Evolutionary conservation across 2,888 invertebrate species (phyloP).

Genomic region (Sipunculus nudus): DNA sequence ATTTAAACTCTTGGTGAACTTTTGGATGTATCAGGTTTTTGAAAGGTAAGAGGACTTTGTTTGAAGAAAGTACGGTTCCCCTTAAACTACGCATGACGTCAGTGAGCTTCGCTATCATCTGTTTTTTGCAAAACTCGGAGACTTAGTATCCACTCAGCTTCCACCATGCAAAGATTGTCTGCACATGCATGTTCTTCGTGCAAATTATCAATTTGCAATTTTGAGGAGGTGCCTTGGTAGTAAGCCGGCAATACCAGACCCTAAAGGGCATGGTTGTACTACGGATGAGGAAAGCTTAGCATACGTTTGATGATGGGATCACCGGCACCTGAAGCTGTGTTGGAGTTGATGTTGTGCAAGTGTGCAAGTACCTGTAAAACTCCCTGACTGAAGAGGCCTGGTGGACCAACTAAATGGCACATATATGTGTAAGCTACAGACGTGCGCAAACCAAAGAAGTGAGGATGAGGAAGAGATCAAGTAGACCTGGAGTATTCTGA

Average conservation of each 20-base stretch:
- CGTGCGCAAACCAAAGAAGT: no score
- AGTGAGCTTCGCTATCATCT: conserved; percentile 3
- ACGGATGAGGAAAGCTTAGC: neutral
- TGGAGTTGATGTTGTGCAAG: no score
- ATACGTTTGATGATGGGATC: neutral
- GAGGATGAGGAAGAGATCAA: no score
- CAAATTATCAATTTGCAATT: neutral
- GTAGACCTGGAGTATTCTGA: no score
- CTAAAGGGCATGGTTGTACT: neutral
- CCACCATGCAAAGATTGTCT: no score
- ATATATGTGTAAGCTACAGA: no score
- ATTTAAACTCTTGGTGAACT: no score
- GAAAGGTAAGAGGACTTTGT: neutral
- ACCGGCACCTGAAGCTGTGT: neutral
- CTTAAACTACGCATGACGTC: neutral
- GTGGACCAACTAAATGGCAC: no score
- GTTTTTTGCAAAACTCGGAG: neutral
- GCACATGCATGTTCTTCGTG: no score
- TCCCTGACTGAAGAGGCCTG: no score
- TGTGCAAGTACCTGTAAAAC: no score
- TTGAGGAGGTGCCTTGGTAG: neutral
- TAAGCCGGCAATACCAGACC: neutral
- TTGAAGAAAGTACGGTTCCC: neutral
- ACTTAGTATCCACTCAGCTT: neutral
- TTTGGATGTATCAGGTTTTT: no score